Evolutionary conservation across 2,113 vertebrate genomes (phyloP), one percentile per base, ranked within the genome.

Genomic region (Rhinolophus sinicus): DNA sequence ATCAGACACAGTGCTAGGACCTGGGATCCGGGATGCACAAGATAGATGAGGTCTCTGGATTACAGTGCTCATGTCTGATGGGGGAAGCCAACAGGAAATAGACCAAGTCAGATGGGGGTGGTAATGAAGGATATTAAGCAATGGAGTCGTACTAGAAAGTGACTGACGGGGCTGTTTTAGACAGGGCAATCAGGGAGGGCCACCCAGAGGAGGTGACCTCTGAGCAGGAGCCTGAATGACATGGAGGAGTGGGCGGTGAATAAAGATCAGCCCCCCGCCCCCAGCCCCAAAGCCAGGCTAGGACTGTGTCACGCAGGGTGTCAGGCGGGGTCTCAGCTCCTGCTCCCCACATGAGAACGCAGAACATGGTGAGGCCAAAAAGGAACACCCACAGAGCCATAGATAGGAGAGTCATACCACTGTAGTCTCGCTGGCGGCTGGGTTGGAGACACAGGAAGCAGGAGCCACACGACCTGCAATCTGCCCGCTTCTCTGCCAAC

Each of bases 61-160:
- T 3, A 4, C 13, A 35, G 18, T 90, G 62, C 1, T 70, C 54
- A 35, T 8, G 38, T 62, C 54, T 78, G 56, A 88, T 24, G 47
- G 13, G 19, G 33, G 35, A 69, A 40, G 54, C 18, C 33, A 52
- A 35, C 2, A 24, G 67, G 28, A 65, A 70, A 65, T 8, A 54
- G 12, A 62, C 24, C 64, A 69, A 77, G 56, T 64, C 50, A 47
- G n/a, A 69, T 15, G 21, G 24, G 54, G 56, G 7, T 2, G 7
- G 18, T 38, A 33, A 69, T 40, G 50, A 54, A 64, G 73, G 35
- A 35, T 50, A 30, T n/a, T 24, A 69, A 67, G 28, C 40, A 26
- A 54, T 7, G 1, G n/a, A 60, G 72, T 26, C 0, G 0, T 16
- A 18, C 18, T 47, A 60, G 47, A 35, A 67, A 15, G n/a, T 58